A percentile compares a stretch with the other conserved stretches of the same genome.
These are phyloP conservation scores for Calliopsis andreniformis DNA, from an alignment of 1,140 invertebrate genomes.

Conservation along the genomic window DNA sequence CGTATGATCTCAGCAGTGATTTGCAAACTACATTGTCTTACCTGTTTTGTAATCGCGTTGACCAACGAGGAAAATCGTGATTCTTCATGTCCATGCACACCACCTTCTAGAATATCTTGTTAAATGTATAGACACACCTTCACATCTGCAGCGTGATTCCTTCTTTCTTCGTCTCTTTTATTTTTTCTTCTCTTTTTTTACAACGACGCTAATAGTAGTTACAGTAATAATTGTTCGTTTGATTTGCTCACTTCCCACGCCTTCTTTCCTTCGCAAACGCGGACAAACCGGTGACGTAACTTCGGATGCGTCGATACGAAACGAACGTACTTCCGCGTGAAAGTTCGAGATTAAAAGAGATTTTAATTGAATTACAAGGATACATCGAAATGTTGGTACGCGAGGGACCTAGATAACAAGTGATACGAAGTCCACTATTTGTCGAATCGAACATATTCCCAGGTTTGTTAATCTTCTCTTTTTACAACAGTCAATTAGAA, in stretches of 20 bases:
- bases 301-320: constrained; percentile 12
- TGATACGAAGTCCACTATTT: too few species aligned
- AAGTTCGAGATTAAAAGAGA: background rate
- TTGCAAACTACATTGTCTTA: constrained; percentile 4
- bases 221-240: constrained; percentile 72
- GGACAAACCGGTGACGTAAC: constrained; percentile 39
- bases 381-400: too few species aligned
- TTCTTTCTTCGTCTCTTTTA: constrained; percentile 1
- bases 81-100: constrained; percentile 9
- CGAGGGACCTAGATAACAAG: too few species aligned
- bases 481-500: too few species aligned
- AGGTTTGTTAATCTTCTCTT: too few species aligned
- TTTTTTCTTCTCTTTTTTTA: constrained; percentile 36
- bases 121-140: constrained; percentile 16
- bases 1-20: constrained; percentile 65
- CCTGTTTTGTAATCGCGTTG: constrained; percentile 30
- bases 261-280: constrained; percentile 39
- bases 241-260: constrained; percentile 65
- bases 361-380: background rate
- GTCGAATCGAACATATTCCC: too few species aligned
- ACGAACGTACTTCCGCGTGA: background rate
- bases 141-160: constrained; percentile 36
- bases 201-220: constrained; percentile 64
- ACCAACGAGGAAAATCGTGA: constrained; percentile 31
- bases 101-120: constrained; percentile 23